Evolutionary conservation across 1,140 invertebrate species (phyloP).

Genomic region (Zaprionus inermis): DNA sequence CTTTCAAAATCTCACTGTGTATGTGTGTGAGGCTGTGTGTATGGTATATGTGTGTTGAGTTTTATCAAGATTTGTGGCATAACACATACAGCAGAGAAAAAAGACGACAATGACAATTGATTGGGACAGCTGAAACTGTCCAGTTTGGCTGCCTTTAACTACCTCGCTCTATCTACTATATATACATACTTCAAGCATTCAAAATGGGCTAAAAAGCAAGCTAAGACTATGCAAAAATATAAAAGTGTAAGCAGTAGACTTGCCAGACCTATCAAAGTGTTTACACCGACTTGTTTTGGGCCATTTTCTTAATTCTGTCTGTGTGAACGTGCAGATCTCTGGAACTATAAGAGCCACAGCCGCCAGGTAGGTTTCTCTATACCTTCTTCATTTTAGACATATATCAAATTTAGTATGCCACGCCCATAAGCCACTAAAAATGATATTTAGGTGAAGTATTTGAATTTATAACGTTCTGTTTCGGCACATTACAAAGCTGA

Average conservation of each 20-base stretch:
- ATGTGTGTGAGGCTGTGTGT: background rate
- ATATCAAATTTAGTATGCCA: background rate
- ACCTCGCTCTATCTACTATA: background rate
- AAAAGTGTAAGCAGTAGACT: background rate
- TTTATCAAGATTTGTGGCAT: conserved; percentile 64
- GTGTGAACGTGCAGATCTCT: background rate
- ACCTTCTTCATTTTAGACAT: background rate
- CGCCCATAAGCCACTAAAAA: background rate
- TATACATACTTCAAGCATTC: background rate
- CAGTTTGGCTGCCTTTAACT: background rate
- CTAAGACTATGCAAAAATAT: background rate
- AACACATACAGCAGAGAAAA: conserved; percentile 38
- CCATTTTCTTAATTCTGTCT: background rate
- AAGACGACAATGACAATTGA: conserved; percentile 34
- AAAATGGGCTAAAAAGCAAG: background rate
- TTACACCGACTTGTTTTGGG: accelerated
- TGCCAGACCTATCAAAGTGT: background rate
- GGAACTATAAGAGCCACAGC: background rate
- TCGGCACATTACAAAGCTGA: background rate
- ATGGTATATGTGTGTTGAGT: conserved; percentile 10
- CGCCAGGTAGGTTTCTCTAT: accelerated
- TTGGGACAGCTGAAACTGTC: conserved; percentile 20
- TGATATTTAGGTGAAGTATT: background rate
- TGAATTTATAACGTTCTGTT: too few species aligned
- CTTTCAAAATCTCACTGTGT: conserved; percentile 15